Percentiles rank a stretch among this genome's conserved stretches.
Evolutionary conservation across 1,140 invertebrate species (phyloP).

Genomic region (Schlechtendalia chinensis): DNA sequence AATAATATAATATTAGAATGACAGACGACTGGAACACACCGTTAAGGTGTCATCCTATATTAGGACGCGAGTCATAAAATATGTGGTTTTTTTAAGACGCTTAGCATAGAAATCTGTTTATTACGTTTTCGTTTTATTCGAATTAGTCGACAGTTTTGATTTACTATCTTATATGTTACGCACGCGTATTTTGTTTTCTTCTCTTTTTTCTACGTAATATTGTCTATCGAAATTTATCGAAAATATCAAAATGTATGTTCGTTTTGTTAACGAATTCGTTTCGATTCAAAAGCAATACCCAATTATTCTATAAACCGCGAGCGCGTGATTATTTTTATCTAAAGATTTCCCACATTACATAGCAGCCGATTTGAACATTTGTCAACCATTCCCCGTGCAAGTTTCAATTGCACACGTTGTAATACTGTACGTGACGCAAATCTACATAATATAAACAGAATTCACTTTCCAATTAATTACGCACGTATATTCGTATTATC

Average conservation of each 20-base stretch:
- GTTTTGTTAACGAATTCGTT: too few species aligned
- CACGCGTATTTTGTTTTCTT: not conserved
- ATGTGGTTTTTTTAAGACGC: not conserved
- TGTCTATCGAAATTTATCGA: too few species aligned
- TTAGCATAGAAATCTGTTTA: constrained; percentile 18
- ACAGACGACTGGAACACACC: constrained; percentile 1
- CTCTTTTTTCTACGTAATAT: too few species aligned
- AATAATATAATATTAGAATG: not conserved
- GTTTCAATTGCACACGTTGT: too few species aligned
- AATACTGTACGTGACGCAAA: too few species aligned
- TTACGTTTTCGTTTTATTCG: constrained; percentile 6
- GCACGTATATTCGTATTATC: not conserved
- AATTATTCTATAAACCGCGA: too few species aligned
- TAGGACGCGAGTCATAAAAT: not conserved
- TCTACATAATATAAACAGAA: not conserved
- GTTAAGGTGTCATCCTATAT: constrained; percentile 34
- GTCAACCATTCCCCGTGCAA: too few species aligned
- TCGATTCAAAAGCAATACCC: too few species aligned
- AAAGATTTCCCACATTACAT: too few species aligned
- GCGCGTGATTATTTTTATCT: too few species aligned
- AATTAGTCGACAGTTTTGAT: constrained; percentile 1
- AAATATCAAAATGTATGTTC: too few species aligned
- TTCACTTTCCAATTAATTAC: constrained; percentile 17
- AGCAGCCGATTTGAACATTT: too few species aligned
- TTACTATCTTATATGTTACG: not conserved